A percentile compares a stretch with the other conserved stretches of the same genome.
Conservation (phyloP, 1,140 invertebrate species). For the Zophobas morio region DNA sequence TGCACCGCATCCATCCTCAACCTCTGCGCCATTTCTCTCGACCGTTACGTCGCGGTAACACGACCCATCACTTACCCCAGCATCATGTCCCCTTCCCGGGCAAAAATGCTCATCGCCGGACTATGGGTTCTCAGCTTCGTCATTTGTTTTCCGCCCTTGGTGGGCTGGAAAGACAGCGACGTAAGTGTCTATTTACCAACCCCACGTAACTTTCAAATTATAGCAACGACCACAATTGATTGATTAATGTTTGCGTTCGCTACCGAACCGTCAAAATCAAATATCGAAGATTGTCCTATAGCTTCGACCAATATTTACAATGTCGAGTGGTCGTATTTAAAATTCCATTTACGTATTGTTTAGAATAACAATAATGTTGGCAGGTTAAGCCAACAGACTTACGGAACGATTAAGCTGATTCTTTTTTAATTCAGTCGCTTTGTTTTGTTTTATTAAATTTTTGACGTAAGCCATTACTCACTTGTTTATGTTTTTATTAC, state of each 20-base stretch:
- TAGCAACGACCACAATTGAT: too few species aligned
- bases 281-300: not conserved
- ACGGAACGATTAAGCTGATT: not conserved
- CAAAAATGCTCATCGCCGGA: constrained; percentile 88
- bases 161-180: constrained; percentile 92
- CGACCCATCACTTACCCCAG: constrained; percentile 93
- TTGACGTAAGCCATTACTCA: too few species aligned
- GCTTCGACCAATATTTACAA: constrained; percentile 2
- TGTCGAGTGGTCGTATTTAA: not conserved
- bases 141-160: constrained; percentile 96
- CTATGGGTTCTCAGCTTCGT: constrained; percentile 97
- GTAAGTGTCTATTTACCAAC: constrained; percentile 66
- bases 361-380: not conserved
- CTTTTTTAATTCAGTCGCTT: not conserved
- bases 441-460: too few species aligned
- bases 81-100: constrained; percentile 91
- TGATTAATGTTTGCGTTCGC: too few species aligned
- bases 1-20: constrained; percentile 96
- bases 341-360: constrained; percentile 25
- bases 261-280: not conserved
- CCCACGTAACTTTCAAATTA: too few species aligned
- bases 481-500: too few species aligned
- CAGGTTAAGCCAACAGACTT: not conserved
- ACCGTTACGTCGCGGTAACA: constrained; percentile 96
- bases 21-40: constrained; percentile 91